Conservation (phyloP, 2,888 invertebrate genomes). For the Oasisia sp. region DNA sequence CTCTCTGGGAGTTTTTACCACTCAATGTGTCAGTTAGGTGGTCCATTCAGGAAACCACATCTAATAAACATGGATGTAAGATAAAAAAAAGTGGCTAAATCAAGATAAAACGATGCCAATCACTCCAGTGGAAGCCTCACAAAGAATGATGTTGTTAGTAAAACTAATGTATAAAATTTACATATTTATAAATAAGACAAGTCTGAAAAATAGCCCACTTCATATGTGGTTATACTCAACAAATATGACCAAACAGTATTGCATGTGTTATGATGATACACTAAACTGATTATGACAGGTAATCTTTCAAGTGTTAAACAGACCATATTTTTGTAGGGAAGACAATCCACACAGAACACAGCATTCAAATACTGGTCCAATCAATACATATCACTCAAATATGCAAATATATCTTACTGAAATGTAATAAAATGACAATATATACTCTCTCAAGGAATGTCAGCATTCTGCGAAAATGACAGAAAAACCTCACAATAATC, state of each 20-base stretch:
- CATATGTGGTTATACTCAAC: not conserved
- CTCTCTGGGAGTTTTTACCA: not conserved
- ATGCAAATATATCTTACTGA: too few species aligned
- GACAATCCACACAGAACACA: not conserved
- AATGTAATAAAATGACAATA: too few species aligned
- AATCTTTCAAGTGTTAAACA: not conserved
- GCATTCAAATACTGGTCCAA: too few species aligned
- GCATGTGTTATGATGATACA: not conserved
- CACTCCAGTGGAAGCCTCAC: not conserved
- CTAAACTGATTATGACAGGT: not conserved
- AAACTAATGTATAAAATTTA: not conserved
- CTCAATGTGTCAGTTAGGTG: not conserved
- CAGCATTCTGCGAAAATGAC: too few species aligned
- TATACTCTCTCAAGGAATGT: too few species aligned
- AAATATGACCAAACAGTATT: not conserved
- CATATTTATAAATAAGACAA: not conserved
- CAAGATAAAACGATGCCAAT: not conserved
- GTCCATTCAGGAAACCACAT: not conserved
- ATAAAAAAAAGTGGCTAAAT: not conserved
- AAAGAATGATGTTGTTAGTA: not conserved
- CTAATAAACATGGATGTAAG: not conserved
- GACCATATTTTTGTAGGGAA: not conserved
- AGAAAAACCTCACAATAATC: too few species aligned
- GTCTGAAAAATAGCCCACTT: not conserved
- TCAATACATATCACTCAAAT: too few species aligned